Conservation (phyloP, 2,113 vertebrate genomes). For the Puntigrus tetrazona region DNA sequence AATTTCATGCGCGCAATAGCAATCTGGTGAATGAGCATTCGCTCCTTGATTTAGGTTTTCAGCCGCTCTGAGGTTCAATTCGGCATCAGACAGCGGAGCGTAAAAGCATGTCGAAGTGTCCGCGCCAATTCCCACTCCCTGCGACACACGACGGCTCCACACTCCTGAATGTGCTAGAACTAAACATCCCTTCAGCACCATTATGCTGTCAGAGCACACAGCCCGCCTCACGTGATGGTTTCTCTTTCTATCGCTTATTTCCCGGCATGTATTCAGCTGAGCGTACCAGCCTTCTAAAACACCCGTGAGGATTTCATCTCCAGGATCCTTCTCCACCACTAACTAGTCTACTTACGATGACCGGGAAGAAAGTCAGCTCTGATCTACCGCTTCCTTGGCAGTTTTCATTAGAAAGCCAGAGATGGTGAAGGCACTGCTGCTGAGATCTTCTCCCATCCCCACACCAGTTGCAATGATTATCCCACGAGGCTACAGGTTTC, state of each 20-base stretch:
- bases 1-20: not conserved
- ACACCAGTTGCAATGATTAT: conserved; percentile 44
- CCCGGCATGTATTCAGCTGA: not conserved
- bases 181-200: conserved; percentile 1
- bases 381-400: conserved; percentile 38
- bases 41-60: not conserved
- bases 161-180: conserved; percentile 13
- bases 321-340: conserved; percentile 4
- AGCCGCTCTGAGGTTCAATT: not conserved
- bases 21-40: not conserved
- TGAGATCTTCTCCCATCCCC: conserved; percentile 20
- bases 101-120: not conserved
- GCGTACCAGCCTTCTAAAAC: not conserved
- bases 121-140: not conserved
- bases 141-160: not conserved
- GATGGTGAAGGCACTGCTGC: conserved; percentile 36
- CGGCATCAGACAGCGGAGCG: not conserved
- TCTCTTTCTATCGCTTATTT: conserved; percentile 6
- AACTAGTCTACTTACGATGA: conserved; percentile 32
- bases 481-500: conserved; percentile 33
- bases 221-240: not conserved
- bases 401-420: conserved; percentile 36
- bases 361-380: conserved; percentile 31
- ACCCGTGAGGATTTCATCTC: not conserved
- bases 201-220: conserved; percentile 33